Percentiles rank a stretch among this genome's conserved stretches.
Conservation (phyloP, 2,113 vertebrate species). For the Andinoacara biseriatus region DNA sequence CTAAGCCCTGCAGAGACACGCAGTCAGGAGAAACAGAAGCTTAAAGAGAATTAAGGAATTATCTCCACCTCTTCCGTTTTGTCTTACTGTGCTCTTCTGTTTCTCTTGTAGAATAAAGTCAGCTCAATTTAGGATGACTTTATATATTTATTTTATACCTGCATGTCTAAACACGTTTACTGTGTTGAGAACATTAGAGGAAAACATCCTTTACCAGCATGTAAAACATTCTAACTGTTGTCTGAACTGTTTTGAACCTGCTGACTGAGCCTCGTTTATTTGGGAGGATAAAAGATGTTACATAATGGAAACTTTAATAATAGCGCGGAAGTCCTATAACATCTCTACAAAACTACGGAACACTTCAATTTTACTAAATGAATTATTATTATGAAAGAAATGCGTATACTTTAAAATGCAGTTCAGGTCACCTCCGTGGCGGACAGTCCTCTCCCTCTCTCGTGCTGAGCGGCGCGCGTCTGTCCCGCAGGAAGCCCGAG, state of each 20-base stretch:
- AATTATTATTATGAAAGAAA: not conserved
- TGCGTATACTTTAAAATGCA: not conserved
- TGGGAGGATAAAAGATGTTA: not conserved
- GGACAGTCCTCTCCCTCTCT: not conserved
- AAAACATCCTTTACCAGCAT: not conserved
- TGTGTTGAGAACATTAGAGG: not conserved
- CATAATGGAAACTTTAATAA: not conserved
- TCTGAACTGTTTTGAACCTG: not conserved
- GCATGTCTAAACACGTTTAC: not conserved
- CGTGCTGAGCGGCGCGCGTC: not conserved
- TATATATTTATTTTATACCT: not conserved
- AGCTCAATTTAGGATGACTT: not conserved
- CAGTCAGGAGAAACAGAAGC: conserved; percentile 56
- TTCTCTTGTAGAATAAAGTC: not conserved
- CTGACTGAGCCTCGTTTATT: rapidly evolving
- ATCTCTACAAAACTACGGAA: not conserved
- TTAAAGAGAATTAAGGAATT: conserved; percentile 57
- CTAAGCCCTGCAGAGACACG: not conserved
- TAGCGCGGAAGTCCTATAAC: not conserved
- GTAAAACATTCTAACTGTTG: not conserved
- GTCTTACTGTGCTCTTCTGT: not conserved
- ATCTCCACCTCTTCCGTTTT: not conserved
- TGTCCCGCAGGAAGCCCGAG: not conserved
- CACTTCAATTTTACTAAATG: not conserved
- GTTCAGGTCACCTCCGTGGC: not conserved